These are phyloP conservation scores for Poecilia latipinna DNA, from an alignment of 2,113 vertebrate species.

Conservation along the genomic window DNA sequence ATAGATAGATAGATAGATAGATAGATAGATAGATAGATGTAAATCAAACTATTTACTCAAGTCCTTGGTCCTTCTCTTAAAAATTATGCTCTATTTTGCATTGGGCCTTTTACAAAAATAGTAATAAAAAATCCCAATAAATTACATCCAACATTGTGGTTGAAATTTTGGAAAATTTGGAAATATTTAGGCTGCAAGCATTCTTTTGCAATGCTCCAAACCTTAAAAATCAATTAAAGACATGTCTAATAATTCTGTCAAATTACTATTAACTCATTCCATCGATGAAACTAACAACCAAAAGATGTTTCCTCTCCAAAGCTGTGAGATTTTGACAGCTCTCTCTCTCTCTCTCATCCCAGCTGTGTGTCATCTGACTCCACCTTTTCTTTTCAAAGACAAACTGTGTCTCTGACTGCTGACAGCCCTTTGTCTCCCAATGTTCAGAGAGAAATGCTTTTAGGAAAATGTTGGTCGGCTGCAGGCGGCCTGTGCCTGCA, in stretches of 20 bases:
- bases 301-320: not conserved
- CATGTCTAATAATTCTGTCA: too few relatives aligned
- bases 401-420: constrained; percentile 54
- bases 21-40: too few relatives aligned
- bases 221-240: not conserved
- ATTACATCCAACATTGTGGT: not conserved
- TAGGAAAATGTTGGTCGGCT: constrained; percentile 61
- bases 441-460: constrained; percentile 72
- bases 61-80: not conserved
- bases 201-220: not conserved
- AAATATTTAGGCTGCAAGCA: too few relatives aligned
- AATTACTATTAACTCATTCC: not conserved
- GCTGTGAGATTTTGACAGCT: constrained; percentile 8
- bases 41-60: too few relatives aligned
- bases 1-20: too few relatives aligned
- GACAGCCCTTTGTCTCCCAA: constrained; percentile 50
- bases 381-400: constrained; percentile 50
- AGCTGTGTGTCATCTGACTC: constrained; percentile 30
- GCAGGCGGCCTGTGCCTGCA: constrained; percentile 48
- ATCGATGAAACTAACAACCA: not conserved
- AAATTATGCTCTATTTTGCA: not conserved
- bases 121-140: not conserved
- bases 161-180: not conserved
- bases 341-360: constrained; percentile 28
- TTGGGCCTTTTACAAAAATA: not conserved